Evolutionary conservation across 37 sponge, comb jelly and placozoan species (phyloP), one percentile per base, ranked within the genome.

Genomic region (Chondrilla cf. caribensis): DNA sequence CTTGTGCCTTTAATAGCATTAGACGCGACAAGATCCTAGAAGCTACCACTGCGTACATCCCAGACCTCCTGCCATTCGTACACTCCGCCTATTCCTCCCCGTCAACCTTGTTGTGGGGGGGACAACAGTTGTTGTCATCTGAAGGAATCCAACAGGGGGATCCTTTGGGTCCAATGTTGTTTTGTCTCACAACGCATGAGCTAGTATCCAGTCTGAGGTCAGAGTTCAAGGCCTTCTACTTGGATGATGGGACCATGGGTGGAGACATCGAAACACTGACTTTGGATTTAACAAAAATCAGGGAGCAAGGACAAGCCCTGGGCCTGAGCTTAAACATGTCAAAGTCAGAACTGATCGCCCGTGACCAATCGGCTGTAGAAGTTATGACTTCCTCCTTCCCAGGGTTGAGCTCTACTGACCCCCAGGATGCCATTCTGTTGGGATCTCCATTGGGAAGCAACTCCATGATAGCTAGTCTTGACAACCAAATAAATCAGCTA

Each of bases 191-290:
- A 18, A 64, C 22, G 25, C 66, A n/a, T 22, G 26, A 64, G 25
- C 66, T 64, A 24, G 28, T 64, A 14, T 64, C 66, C 26, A 64
- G 66, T n/a, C 43, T 84, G 78, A n/a, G 25, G 62, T 84, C 77
- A n/a, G 84, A 84, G 84, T 84, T 77, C 24, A 54, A 33, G 18
- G 58, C 77, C 35, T 84, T 65, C 81, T 81, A 65, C 28, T 38
- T 81, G 25, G 81, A 81, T 33, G 81, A 81, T 62, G 66, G 65
- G 43, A 84, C 78, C 22, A 24, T 84, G 43, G 84, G 84, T n/a
- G 84, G 84, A 32, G 28, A n/a, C 35, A 15, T 60, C 31, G 84
- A 76, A 22, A 59, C 57, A 29, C 6, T 84, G 3, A 26, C 58
- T 25, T 11, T 41, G 19, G 78, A 84, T 38, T 33, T 84, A 0